Evolutionary conservation across 2,797 vertebrate genomes (phyloP), one percentile per base, ranked within the genome.

Genomic region (Myotis vivesi): DNA sequence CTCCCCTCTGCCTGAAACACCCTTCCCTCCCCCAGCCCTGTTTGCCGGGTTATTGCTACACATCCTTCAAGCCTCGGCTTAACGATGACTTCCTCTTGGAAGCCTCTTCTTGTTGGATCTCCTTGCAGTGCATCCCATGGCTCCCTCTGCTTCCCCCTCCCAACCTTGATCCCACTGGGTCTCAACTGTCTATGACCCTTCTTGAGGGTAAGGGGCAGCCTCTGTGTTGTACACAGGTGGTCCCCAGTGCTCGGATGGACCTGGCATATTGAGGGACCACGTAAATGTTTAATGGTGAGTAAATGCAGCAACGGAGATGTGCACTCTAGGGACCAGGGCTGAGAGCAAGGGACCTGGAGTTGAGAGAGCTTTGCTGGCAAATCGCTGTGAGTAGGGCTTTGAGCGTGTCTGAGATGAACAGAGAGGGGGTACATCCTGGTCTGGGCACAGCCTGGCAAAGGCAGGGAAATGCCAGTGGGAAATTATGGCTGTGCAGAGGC

Each of bases 1-100:
- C 57, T 11, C 55, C 17, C 0, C 49, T 38, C 59, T 30, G 6
- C 75, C 57, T 5, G 19, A 3, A 59, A 23, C 0, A 0, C 55
- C 73, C 62, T 79, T 13, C 64, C 62, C 46, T 22, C 62, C 69
- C 11, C 7, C 19, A 17, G 0, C 41, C 16, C 25, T 23, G 36
- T 38, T 46, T 12, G 17, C 82, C 51, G 33, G n/a, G 53, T 23
- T 5, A 66, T 33, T 4, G 46, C 57, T 25, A 12, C 3, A 3
- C 19, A 6, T 73, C 77, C 46, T 49, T 84, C 64, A 49, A 81
- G 30, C 28, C 81, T 92, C 85, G 13, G 57, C 38, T 77, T 66
- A 46, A 41, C 22, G 11, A 12, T 12, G 2, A 8, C 76, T 82
- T 92, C 92, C 79, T 94, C 83, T 30, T 55, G 59, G 89, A 91